A percentile compares a stretch with the other conserved stretches of the same genome.
Conservation (phyloP, 53 echinoderm and acorn worm genomes). For the Echinometra lucunter region DNA sequence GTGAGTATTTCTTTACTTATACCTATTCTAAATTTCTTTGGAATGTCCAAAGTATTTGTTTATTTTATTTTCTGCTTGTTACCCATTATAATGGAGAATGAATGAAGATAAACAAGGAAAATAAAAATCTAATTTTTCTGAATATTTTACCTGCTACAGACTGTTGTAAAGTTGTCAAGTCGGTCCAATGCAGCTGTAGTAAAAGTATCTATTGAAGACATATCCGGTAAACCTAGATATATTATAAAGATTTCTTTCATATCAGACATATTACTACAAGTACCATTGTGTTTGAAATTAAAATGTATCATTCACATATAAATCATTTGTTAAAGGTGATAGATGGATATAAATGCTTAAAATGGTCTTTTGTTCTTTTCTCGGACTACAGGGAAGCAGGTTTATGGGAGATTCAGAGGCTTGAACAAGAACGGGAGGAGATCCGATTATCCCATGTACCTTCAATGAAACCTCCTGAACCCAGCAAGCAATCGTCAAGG, state of each 20-base stretch:
- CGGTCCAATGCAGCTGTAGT: too few relatives aligned
- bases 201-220: too few relatives aligned
- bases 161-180: too few relatives aligned
- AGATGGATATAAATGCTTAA: not conserved
- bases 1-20: conserved; percentile 19
- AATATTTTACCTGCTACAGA: too few relatives aligned
- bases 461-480: not conserved
- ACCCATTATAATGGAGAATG: too few relatives aligned
- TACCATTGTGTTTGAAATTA: not conserved
- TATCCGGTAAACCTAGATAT: too few relatives aligned
- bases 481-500: not conserved
- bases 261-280: not conserved
- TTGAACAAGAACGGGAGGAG: conserved; percentile 75
- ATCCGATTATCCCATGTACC: not conserved
- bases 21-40: too few relatives aligned
- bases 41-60: too few relatives aligned
- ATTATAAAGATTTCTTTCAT: too few relatives aligned
- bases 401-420: conserved; percentile 77
- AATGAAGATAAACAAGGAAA: too few relatives aligned
- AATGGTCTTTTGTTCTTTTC: not conserved
- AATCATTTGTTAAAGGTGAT: not conserved
- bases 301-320: not conserved
- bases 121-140: too few relatives aligned
- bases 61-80: too few relatives aligned
- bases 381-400: conserved; percentile 74